Percentiles rank a stretch among this genome's conserved stretches.
These are phyloP conservation scores for Phymatocera aterrima DNA, from an alignment of 2,888 invertebrate species.

Conservation along the genomic window DNA sequence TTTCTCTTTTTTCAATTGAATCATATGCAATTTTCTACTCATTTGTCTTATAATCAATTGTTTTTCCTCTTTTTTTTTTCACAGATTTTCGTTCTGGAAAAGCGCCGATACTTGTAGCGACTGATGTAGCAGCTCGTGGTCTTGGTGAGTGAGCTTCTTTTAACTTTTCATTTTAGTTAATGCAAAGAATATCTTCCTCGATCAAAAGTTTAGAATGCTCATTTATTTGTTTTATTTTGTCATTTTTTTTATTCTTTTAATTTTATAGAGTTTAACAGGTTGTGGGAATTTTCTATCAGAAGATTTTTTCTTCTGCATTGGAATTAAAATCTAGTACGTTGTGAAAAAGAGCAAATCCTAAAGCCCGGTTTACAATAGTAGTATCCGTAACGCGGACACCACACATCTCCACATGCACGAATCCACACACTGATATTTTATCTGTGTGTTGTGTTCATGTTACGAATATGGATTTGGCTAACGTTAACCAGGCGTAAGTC, in stretches of 20 bases:
- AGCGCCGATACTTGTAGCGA: slow-evolving; percentile 93
- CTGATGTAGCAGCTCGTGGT: slow-evolving; percentile 96
- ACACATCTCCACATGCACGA: too few relatives aligned
- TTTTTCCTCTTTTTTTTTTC: slow-evolving; percentile 60
- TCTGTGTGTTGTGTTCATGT: too few relatives aligned
- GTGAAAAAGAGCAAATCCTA: too few relatives aligned
- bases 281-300: slow-evolving; percentile 31
- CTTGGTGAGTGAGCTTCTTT: slow-evolving; percentile 81
- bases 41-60: background rate
- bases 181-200: background rate
- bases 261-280: background rate
- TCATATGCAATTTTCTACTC: background rate
- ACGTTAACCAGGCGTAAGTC: too few relatives aligned
- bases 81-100: slow-evolving; percentile 90
- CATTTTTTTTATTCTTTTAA: slow-evolving; percentile 17
- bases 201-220: background rate
- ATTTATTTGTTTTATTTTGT: background rate
- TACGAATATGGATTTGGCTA: too few relatives aligned
- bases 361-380: too few relatives aligned
- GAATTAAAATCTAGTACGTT: too few relatives aligned
- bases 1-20: background rate
- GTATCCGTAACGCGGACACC: too few relatives aligned
- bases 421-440: too few relatives aligned
- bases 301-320: background rate
- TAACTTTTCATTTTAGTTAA: background rate